Evolutionary conservation across 1,140 invertebrate genomes (phyloP).

Genomic region (Harlomillsia oculata): DNA sequence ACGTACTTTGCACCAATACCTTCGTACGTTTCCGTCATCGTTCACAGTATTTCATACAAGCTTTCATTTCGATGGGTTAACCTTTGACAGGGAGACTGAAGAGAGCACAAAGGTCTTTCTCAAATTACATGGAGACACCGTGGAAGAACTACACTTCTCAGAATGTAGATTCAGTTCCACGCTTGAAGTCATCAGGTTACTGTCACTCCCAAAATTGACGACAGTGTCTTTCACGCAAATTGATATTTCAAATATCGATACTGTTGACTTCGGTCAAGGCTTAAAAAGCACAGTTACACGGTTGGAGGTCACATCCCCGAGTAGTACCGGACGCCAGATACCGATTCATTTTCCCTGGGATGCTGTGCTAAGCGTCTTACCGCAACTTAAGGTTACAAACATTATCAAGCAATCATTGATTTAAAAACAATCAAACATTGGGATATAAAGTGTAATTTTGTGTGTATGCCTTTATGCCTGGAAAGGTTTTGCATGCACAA

Average conservation of each 20-base stretch:
- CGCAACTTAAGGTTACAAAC: not conserved
- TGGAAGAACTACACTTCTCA: conserved; percentile 12
- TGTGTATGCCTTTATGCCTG: not conserved
- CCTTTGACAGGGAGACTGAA: too few relatives aligned
- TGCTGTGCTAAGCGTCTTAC: not conserved
- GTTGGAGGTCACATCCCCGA: conserved; percentile 16
- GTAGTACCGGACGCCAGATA: conserved; percentile 2
- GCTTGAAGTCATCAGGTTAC: conserved; percentile 9
- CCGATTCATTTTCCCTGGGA: conserved; percentile 12
- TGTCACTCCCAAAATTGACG: not conserved
- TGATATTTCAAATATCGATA: conserved; percentile 3
- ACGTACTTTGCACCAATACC: too few relatives aligned
- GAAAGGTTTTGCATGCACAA: conserved; percentile 15
- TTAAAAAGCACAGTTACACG: not conserved
- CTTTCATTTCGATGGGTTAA: too few relatives aligned
- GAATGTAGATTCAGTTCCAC: conserved; percentile 2
- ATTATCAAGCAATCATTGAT: not conserved
- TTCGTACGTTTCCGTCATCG: too few relatives aligned
- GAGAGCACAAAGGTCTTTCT: too few relatives aligned
- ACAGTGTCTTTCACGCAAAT: conserved; percentile 5
- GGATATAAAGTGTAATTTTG: not conserved
- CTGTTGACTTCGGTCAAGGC: not conserved
- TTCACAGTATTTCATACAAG: too few relatives aligned
- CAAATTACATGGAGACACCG: too few relatives aligned
- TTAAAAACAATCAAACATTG: not conserved